Base-by-base conservation (phyloP, 37 sponge, comb jelly and placozoan species). In the Lycopodina hypogea region DNA sequence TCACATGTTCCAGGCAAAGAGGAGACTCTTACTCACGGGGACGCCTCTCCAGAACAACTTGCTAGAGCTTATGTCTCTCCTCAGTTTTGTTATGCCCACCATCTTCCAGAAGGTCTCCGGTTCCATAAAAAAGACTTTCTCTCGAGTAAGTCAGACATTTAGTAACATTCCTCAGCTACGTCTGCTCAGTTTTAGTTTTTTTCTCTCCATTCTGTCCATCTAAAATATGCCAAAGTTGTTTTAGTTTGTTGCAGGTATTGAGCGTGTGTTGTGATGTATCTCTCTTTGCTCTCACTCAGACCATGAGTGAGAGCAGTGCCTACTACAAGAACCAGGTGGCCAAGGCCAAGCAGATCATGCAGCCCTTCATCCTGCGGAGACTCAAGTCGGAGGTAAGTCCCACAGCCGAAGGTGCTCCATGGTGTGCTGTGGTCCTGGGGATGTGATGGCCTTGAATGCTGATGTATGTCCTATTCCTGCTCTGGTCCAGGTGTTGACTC, bases 21-120 rank as follows among this genome's bases (percentile, higher is more conserved):
- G 87, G 19, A 37, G 77, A n/a, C 42, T 87, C 0, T 56, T 87
- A 60, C 82, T 87, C 24, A 87, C 87, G 22, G 87, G 87, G 18
- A 87, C 87, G 24, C 87, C 87, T n/a, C 71, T 87, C 22, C 87
- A 87, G 71, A 87, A 87, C 28, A 75, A 87, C 82, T 71, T 87
- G 28, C 68, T 80, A 61, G 87, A 87, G 75, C 81, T 86, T 56
- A 76, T 87, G 52, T 87, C 87, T 45, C 77, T 87, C 42, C 82
- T 87, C 70, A 80, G 76, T 29, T 87, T 87, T 50, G 66, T 78
- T 22, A 87, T 87, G 82, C 87, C 87, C 0, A 71, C 70, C 22
- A 70, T 86, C 23, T 87, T 87, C 53, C 30, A 40, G 11, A 33
- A 37, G 42, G 64, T 42, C 53, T 26, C 60, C 21, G 69, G 66